A percentile compares a stretch with the other conserved stretches of the same genome.
Conservation (phyloP, 2,888 invertebrate genomes). For the Hydrotaea cyrtoneurina region DNA sequence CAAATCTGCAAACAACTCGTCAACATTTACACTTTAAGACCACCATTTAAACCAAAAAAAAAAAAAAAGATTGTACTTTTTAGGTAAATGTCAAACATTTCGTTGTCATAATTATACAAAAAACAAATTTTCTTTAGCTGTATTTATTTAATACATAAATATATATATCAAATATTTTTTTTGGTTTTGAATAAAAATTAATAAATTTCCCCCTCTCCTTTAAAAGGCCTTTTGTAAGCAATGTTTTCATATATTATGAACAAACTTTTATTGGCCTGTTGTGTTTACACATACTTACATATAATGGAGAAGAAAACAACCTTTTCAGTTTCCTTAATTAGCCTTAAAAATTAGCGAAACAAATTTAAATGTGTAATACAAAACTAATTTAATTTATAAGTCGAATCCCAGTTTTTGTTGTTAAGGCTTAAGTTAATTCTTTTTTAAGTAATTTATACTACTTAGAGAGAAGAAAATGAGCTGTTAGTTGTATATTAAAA, state of each 20-base stretch:
- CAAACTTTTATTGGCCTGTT: conserved; percentile 39
- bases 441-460: conserved; percentile 61
- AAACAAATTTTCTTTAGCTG: conserved; percentile 46
- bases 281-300: background rate
- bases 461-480: conserved; percentile 20
- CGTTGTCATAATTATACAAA: conserved; percentile 35
- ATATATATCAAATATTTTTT: conserved; percentile 12
- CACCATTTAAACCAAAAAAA: conserved; percentile 59
- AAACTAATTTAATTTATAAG: conserved; percentile 33
- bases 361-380: background rate
- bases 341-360: conserved; percentile 1
- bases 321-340: background rate
- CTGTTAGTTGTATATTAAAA: conserved; percentile 24
- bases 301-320: conserved; percentile 21
- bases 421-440: conserved; percentile 61
- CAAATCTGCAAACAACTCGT: conserved; percentile 25
- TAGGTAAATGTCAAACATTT: conserved; percentile 30
- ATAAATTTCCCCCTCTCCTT: background rate
- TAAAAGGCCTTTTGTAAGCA: conserved; percentile 7
- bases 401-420: conserved; percentile 33
- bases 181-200: background rate
- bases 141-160: conserved; percentile 22
- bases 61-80: conserved; percentile 24
- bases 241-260: conserved; percentile 65
- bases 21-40: conserved; percentile 19